phyloP scores from a whole-genome alignment of 2,113 vertebrate genomes.

The Lamprotornis superbus region DNA sequence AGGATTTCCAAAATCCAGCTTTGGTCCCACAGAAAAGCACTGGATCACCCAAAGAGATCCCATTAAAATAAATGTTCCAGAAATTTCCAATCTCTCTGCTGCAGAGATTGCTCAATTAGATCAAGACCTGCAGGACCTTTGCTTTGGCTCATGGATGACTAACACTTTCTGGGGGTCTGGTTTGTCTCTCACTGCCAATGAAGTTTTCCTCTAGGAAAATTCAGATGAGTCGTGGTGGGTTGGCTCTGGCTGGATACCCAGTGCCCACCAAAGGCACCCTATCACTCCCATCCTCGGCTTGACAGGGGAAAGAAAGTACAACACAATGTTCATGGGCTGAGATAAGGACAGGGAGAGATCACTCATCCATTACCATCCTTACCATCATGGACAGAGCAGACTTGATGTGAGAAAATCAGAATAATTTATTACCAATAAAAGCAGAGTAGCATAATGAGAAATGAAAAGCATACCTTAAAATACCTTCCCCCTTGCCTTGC shows the following conservation, averaged over 20 bases:
- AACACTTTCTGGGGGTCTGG: rapidly evolving
- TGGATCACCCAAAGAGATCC: neutral
- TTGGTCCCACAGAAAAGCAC: neutral
- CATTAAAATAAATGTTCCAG: neutral
- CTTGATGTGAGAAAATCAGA: neutral
- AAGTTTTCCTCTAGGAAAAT: neutral
- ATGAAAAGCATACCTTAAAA: neutral
- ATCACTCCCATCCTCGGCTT: neutral
- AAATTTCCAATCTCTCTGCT: neutral
- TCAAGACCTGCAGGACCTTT: neutral
- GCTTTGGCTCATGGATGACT: neutral
- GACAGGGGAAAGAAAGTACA: neutral
- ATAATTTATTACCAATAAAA: neutral
- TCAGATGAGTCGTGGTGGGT: neutral
- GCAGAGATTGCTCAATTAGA: neutral
- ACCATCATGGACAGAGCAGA: neutral
- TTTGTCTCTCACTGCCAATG: neutral
- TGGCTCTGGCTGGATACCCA: neutral
- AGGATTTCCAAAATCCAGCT: neutral
- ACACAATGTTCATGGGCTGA: neutral
- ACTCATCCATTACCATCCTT: neutral
- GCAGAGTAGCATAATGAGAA: neutral
- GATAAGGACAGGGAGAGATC: neutral
- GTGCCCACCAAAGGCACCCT: neutral
- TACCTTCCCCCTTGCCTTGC: no score